Conservation (phyloP, 2,113 vertebrate species). For the Chrysochloris asiatica region DNA sequence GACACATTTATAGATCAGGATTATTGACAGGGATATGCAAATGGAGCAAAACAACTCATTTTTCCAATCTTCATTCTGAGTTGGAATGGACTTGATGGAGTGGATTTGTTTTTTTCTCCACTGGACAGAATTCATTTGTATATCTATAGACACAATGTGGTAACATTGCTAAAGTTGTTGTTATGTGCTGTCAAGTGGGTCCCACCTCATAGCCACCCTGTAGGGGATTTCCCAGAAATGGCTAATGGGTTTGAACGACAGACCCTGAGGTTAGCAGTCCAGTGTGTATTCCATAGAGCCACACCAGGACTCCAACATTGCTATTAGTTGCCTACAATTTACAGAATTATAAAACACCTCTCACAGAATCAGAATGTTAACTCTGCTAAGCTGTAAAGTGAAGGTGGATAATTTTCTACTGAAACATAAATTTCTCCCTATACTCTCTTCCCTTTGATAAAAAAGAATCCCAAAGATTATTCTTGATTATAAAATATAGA, state of each 20-base stretch:
- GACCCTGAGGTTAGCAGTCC: background rate
- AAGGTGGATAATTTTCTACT: constrained; percentile 45
- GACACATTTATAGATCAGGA: background rate
- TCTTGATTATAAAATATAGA: constrained; percentile 10
- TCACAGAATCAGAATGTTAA: constrained; percentile 9
- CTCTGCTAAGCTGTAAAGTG: background rate
- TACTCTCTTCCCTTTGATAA: background rate
- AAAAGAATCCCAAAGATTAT: constrained; percentile 40
- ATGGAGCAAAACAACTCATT: background rate
- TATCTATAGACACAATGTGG: background rate
- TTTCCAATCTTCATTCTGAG: too few species aligned
- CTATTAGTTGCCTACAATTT: too few species aligned
- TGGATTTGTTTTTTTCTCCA: background rate
- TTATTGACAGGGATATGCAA: background rate
- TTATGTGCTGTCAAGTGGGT: too few species aligned
- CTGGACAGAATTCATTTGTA: constrained; percentile 35
- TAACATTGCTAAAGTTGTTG: too few species aligned
- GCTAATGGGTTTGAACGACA: too few species aligned
- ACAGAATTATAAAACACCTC: background rate
- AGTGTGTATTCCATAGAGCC: background rate
- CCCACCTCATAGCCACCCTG: too few species aligned
- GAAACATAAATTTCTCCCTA: constrained; percentile 12
- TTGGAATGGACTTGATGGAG: too few species aligned
- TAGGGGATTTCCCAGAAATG: too few species aligned
- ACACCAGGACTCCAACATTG: too few species aligned